phyloP scores from a whole-genome alignment of 2,888 invertebrate genomes.

The Ypsolopha sequella region DNA sequence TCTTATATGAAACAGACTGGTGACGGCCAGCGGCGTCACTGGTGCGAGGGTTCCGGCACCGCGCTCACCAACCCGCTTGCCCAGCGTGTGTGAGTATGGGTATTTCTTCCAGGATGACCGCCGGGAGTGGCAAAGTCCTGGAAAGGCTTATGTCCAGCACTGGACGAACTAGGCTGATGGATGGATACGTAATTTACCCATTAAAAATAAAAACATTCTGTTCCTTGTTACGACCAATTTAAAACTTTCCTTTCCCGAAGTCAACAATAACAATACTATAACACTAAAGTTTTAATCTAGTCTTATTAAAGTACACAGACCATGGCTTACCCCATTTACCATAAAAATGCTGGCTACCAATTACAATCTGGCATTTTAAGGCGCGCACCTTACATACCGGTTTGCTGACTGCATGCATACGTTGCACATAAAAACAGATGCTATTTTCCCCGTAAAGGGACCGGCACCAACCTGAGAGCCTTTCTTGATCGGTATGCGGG shows the following conservation, averaged over 20 bases:
- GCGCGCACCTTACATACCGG: constrained; percentile 1
- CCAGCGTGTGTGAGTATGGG: no score
- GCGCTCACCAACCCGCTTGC: no score
- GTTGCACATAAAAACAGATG: constrained; percentile 13
- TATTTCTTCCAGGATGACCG: no score
- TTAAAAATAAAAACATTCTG: background rate
- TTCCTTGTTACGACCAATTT: background rate
- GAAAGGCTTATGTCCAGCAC: no score
- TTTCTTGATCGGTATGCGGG: constrained; percentile 46
- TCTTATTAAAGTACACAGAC: background rate
- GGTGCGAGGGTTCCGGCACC: no score
- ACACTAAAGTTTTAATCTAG: background rate
- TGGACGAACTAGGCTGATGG: no score
- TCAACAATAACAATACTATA: background rate
- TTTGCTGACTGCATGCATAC: background rate
- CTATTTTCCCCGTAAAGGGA: constrained; percentile 52
- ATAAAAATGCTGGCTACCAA: constrained; percentile 1
- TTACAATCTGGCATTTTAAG: background rate
- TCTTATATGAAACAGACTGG: no score
- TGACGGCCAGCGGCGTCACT: no score
- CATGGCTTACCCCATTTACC: background rate
- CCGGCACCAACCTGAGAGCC: constrained; percentile 25
- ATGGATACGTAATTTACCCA: no score
- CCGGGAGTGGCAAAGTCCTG: no score
- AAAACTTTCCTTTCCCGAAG: background rate